Conservation (phyloP, 2,113 vertebrate genomes). For the Mohoua ochrocephala region DNA sequence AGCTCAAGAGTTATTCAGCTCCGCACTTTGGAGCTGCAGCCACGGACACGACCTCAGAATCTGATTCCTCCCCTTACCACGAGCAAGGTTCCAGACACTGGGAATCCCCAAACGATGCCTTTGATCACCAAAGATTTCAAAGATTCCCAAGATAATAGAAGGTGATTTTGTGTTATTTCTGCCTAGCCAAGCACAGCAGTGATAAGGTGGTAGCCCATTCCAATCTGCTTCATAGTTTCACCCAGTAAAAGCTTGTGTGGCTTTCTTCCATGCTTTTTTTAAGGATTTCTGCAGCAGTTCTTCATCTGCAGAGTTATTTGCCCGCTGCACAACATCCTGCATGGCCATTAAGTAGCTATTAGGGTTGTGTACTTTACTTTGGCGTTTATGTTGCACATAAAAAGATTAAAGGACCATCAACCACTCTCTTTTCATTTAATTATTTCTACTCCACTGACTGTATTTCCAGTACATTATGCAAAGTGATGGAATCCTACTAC, state of each 20-base stretch:
- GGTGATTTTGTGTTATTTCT: not conserved
- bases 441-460: not conserved
- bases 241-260: not conserved
- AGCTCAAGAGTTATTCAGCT: not conserved
- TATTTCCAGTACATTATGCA: not conserved
- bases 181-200: not conserved
- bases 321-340: not conserved
- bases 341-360: not conserved
- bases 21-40: not conserved
- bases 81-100: not conserved
- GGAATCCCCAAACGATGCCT: not conserved
- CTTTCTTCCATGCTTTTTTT: not conserved
- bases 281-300: not conserved
- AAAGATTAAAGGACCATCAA: slow-evolving; percentile 1
- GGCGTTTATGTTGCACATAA: not conserved
- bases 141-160: not conserved
- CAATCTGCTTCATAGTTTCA: not conserved
- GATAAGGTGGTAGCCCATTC: not conserved
- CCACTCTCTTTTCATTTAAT: not conserved
- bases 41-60: not conserved
- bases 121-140: not conserved
- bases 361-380: not conserved
- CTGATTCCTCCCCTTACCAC: not conserved
- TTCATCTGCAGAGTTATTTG: not conserved
- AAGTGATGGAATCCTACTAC: not conserved